A percentile compares a stretch with the other conserved stretches of the same genome.
phyloP scores from a whole-genome alignment of 1,140 invertebrate species.

The Protaetia brevitarsis region DNA sequence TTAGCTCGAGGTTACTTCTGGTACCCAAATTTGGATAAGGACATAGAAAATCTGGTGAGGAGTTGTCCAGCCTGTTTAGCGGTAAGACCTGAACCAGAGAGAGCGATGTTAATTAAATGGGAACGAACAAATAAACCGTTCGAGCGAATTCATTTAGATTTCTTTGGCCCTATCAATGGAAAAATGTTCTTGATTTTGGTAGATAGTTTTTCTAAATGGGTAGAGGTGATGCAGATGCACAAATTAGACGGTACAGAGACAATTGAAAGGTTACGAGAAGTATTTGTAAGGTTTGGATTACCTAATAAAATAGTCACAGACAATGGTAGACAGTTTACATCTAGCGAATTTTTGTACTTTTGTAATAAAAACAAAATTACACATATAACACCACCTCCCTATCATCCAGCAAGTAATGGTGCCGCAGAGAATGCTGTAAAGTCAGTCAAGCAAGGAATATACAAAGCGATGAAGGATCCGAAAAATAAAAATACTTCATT shows the following conservation, averaged over 20 bases:
- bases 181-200: slow-evolving; percentile 9
- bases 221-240: background rate
- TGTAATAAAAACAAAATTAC: background rate
- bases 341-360: background rate
- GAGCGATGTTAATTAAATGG: slow-evolving; percentile 31
- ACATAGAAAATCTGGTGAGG: slow-evolving; percentile 39
- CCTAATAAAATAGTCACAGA: slow-evolving; percentile 38
- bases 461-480: too few species aligned
- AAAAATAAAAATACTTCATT: too few species aligned
- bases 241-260: background rate
- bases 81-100: slow-evolving; percentile 30
- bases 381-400: slow-evolving; percentile 31
- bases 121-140: slow-evolving; percentile 30
- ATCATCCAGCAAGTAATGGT: slow-evolving; percentile 41
- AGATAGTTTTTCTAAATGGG: background rate
- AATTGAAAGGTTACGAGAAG: background rate
- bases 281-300: slow-evolving; percentile 39
- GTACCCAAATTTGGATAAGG: slow-evolving; percentile 47
- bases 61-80: slow-evolving; percentile 30
- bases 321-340: slow-evolving; percentile 25
- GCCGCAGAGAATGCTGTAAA: slow-evolving; percentile 41
- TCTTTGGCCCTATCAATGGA: slow-evolving; percentile 31
- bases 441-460: slow-evolving; percentile 41
- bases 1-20: slow-evolving; percentile 44
- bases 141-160: slow-evolving; percentile 34